Evolutionary conservation across 2,888 invertebrate species (phyloP).

Genomic region (Dolichopus griseipennis): DNA sequence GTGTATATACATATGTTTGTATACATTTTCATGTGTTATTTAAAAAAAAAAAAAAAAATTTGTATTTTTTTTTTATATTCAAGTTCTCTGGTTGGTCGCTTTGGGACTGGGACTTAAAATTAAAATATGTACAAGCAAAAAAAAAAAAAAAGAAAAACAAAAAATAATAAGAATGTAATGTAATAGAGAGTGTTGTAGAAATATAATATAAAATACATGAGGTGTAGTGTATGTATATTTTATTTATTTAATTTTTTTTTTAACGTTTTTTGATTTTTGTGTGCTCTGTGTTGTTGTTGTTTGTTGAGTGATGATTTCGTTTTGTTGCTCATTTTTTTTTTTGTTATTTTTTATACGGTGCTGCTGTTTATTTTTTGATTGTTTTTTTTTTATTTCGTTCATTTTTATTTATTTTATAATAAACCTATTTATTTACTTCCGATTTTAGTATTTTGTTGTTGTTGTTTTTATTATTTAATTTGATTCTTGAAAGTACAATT

Average conservation of each 20-base stretch:
- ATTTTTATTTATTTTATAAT: too few species aligned
- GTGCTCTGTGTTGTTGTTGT: background rate
- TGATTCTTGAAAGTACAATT: background rate
- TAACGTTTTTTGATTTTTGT: background rate
- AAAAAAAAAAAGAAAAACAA: background rate
- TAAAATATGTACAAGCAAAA: background rate
- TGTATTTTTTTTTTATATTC: background rate
- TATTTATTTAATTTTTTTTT: background rate
- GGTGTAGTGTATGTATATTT: background rate
- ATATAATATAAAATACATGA: background rate
- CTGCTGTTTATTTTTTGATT: too few species aligned
- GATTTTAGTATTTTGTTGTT: background rate
- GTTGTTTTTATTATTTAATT: background rate
- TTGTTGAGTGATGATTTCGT: background rate
- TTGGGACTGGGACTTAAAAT: constrained; percentile 6
- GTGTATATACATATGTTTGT: too few species aligned
- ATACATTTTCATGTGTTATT: background rate
- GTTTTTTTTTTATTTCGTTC: background rate
- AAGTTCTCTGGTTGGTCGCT: constrained; percentile 3
- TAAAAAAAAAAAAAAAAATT: too few species aligned
- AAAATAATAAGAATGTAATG: too few species aligned
- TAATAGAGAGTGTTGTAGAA: background rate
- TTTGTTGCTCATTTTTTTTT: background rate
- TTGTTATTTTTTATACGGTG: too few species aligned
- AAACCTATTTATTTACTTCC: too few species aligned